Evolutionary conservation across 2,888 invertebrate species (phyloP).

Genomic region (Cataglyphis cursor): DNA sequence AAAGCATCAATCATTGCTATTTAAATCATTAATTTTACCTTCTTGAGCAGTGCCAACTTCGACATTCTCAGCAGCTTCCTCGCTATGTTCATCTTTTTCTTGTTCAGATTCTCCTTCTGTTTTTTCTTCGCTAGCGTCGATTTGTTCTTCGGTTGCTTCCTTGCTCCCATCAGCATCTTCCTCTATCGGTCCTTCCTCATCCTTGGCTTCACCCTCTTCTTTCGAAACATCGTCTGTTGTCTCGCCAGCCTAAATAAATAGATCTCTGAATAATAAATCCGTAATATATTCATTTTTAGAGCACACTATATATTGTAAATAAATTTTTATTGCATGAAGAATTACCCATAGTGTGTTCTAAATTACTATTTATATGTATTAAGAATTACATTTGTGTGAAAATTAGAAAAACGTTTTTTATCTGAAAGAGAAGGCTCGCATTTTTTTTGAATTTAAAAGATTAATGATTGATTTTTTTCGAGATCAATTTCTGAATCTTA

Average conservation of each 20-base stretch:
- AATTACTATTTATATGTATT: not conserved
- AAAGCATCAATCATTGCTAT: not conserved
- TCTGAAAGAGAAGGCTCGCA: not conserved
- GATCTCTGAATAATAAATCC: not conserved
- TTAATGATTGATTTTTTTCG: not conserved
- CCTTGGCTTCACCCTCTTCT: slow-evolving; percentile 80
- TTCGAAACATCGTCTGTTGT: slow-evolving; percentile 83
- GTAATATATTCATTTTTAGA: not conserved
- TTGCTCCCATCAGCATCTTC: slow-evolving; percentile 55
- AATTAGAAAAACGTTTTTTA: not conserved
- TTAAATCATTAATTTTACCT: slow-evolving; percentile 57
- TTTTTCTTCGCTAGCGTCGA: slow-evolving; percentile 56
- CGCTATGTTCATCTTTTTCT: slow-evolving; percentile 78
- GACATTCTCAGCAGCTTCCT: slow-evolving; percentile 68
- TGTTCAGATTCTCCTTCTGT: slow-evolving; percentile 72
- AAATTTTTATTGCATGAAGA: not conserved
- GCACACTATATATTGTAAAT: not conserved
- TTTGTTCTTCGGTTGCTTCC: slow-evolving; percentile 66
- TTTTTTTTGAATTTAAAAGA: not conserved
- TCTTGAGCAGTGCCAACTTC: slow-evolving; percentile 64
- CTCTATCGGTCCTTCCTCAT: slow-evolving; percentile 62
- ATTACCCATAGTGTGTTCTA: not conserved
- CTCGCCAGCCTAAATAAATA: slow-evolving; percentile 61
- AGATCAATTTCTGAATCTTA: not conserved
- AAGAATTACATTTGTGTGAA: not conserved